Evolutionary conservation across 2,888 invertebrate species (phyloP), one percentile per base, ranked within the genome.

Genomic region (Ellobium chinense): DNA sequence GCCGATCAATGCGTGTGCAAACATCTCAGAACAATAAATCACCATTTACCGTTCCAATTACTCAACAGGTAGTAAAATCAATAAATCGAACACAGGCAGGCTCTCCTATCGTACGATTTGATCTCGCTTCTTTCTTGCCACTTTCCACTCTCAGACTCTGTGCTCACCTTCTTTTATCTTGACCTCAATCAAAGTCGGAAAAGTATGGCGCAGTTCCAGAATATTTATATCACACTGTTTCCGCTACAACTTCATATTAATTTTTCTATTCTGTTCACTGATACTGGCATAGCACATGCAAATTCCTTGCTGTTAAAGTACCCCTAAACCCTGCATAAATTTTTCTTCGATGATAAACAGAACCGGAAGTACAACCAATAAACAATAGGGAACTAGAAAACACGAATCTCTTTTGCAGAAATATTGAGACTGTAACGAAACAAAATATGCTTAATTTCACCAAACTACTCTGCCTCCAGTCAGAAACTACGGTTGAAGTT

Each of bases 341-440:
- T 74, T 74, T 39, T 69, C 56, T 31, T 72, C 54, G 36, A 73
- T 75, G 75, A 63, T 75, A 65, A 65, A 39, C 62, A 75, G 75
- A 62, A 75, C 46, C 75, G 75, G 75, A 75, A 75, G 75, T 75
- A 65, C 27, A 31, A 56, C 56, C 5, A 1, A 34, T 70, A 70
- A 70, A 70, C 70, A 56, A 56, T 12, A 34, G 56, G 56, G n/a
- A 14, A 24, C 14, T 29, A 31, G 31, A 70, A 70, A 70, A 70
- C 56, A 56, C 9, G 18, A 27, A 29, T 29, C 5, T n/a, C n/a
- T n/a, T n/a, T n/a, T n/a, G n/a, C n/a, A n/a, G n/a, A n/a, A n/a
- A n/a, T n/a, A n/a, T n/a, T n/a, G n/a, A n/a, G n/a, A n/a, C n/a
- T n/a, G n/a, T n/a, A n/a, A n/a, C n/a, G n/a, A n/a, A n/a, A n/a